Conservation (phyloP, 2,797 vertebrate species). For the Sebastes hopkinsi region DNA sequence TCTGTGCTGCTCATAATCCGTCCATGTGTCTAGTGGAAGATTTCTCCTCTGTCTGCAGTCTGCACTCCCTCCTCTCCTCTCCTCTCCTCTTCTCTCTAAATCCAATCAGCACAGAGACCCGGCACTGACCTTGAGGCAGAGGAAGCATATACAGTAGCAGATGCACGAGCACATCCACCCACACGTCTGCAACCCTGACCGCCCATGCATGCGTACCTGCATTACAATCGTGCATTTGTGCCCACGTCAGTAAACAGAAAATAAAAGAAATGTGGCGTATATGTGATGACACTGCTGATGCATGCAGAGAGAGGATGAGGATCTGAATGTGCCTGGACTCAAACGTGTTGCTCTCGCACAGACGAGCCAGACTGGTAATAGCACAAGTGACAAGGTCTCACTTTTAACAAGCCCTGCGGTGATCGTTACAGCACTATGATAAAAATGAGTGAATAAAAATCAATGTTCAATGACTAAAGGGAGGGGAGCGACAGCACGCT, state of each 20-base stretch:
- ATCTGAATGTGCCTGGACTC: constrained; percentile 12
- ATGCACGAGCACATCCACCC: constrained; percentile 47
- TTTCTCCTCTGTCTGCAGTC: constrained; percentile 59
- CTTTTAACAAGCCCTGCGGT: constrained; percentile 56
- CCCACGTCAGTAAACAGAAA: constrained; percentile 18
- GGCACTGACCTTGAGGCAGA: constrained; percentile 79
- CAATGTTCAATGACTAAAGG: constrained; percentile 59
- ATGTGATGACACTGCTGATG: constrained; percentile 18
- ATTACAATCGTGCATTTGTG: constrained; percentile 18
- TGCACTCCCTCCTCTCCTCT: constrained; percentile 17
- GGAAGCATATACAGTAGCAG: constrained; percentile 60
- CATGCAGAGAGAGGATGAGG: constrained; percentile 7
- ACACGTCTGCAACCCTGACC: constrained; percentile 27
- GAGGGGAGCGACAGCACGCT: constrained; percentile 12
- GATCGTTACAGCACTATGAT: constrained; percentile 52
- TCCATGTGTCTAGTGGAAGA: constrained; percentile 49
- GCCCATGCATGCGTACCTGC: constrained; percentile 22
- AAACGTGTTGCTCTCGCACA: constrained; percentile 13
- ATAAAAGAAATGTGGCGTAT: neutral
- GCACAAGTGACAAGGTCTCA: constrained; percentile 38
- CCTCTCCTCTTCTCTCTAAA: constrained; percentile 39
- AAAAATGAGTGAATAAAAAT: constrained; percentile 73
- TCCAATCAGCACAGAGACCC: constrained; percentile 74
- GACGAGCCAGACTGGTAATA: constrained; percentile 29
- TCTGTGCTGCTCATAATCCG: constrained; percentile 27